Percentiles rank a stretch among this genome's conserved stretches.
Conservation (phyloP, 1,140 invertebrate genomes). For the Drosophila serrata region DNA sequence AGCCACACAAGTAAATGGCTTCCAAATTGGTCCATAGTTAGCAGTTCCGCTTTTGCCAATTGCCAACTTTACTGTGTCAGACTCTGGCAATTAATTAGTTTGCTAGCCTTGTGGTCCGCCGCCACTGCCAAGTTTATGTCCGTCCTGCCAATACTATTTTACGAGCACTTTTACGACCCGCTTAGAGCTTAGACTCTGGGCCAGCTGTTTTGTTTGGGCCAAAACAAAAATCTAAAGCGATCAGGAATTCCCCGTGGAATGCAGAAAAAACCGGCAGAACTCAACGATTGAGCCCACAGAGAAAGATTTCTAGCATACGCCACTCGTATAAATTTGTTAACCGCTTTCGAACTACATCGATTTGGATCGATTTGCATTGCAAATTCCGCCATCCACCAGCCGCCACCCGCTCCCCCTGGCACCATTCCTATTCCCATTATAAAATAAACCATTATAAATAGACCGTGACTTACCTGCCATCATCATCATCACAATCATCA, state of each 20-base stretch:
- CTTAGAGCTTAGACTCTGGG: constrained; percentile 3
- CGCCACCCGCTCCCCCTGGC: not conserved
- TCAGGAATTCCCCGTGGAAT: constrained; percentile 64
- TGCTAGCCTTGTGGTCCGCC: constrained; percentile 3
- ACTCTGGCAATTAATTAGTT: constrained; percentile 41
- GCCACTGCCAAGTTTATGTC: constrained; percentile 22
- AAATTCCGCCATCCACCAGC: constrained; percentile 25
- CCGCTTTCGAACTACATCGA: constrained; percentile 49
- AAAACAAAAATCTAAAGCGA: constrained; percentile 46
- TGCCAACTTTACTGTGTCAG: constrained; percentile 22
- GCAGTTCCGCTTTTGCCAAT: constrained; percentile 18
- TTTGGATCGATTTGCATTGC: constrained; percentile 56
- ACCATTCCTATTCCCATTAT: constrained; percentile 5
- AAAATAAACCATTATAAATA: constrained; percentile 34
- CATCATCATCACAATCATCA: constrained; percentile 32
- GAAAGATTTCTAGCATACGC: constrained; percentile 56
- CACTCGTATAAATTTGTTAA: constrained; percentile 65
- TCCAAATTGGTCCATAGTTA: constrained; percentile 31
- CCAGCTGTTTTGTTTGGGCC: constrained; percentile 17
- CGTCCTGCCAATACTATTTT: constrained; percentile 25
- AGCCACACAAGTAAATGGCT: constrained; percentile 20
- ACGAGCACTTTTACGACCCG: constrained; percentile 42
- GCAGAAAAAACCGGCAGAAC: constrained; percentile 33
- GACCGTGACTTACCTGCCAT: constrained; percentile 64
- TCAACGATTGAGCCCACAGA: constrained; percentile 15